Evolutionary conservation across 2,113 vertebrate genomes (phyloP).

Genomic region (Fukomys damarensis): DNA sequence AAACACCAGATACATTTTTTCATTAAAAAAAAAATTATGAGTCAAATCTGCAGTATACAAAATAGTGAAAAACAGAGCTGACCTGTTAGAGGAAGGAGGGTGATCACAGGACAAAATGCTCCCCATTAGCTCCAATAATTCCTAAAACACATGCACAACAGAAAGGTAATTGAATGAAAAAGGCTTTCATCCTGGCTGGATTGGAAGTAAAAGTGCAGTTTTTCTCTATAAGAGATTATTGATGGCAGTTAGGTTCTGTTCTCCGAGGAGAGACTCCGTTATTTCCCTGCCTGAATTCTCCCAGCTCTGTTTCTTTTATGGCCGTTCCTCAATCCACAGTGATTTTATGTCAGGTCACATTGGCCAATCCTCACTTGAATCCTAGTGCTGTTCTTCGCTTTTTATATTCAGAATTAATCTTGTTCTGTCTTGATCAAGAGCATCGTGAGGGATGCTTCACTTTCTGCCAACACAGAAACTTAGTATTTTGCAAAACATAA

Average conservation of each 20-base stretch:
- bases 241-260: neutral
- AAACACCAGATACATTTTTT: neutral
- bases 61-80: neutral
- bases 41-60: neutral
- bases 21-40: neutral
- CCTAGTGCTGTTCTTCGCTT: neutral
- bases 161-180: accelerated
- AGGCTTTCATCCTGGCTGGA: neutral
- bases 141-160: too few relatives aligned
- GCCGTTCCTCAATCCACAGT: accelerated
- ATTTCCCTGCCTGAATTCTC: neutral
- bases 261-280: neutral
- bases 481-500: neutral
- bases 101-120: accelerated
- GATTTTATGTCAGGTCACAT: too few relatives aligned
- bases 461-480: accelerated
- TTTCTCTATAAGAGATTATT: neutral
- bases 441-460: neutral
- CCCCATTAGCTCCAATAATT: neutral
- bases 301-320: accelerated
- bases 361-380: neutral
- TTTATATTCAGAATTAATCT: neutral
- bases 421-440: neutral
- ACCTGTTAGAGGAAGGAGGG: neutral
- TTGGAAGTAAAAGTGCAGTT: neutral